phyloP scores from a whole-genome alignment of 2,888 invertebrate genomes.

The Lumbricus terrestris region DNA sequence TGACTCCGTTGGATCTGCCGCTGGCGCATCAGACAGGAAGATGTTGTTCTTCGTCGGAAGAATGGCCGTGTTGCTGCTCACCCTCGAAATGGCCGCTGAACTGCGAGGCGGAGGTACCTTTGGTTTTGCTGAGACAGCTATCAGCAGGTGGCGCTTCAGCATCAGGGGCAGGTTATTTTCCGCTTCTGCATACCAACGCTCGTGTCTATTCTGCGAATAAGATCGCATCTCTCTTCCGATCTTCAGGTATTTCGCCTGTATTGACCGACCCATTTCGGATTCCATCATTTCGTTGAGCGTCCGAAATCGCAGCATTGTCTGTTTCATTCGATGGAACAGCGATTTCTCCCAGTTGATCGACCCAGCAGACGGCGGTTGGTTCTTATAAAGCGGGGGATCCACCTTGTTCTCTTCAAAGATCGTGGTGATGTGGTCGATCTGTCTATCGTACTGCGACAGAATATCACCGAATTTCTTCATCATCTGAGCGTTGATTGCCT shows the following conservation, averaged over 20 bases:
- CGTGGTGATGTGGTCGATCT: constrained; percentile 66
- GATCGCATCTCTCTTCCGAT: constrained; percentile 21
- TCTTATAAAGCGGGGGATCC: constrained; percentile 71
- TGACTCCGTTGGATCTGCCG: background rate
- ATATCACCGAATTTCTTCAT: constrained; percentile 80
- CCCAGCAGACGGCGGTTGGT: constrained; percentile 79
- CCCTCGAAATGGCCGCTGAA: background rate
- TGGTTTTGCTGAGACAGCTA: background rate
- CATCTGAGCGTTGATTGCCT: constrained; percentile 72
- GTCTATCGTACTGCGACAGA: constrained; percentile 62
- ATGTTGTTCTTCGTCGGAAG: background rate
- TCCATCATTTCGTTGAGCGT: constrained; percentile 73
- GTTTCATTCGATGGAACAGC: constrained; percentile 76
- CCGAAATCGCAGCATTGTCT: constrained; percentile 76
- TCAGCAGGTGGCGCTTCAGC: constrained; percentile 17
- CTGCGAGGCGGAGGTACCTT: background rate
- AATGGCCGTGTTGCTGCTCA: background rate
- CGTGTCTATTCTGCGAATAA: constrained; percentile 18
- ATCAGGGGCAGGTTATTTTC: constrained; percentile 4
- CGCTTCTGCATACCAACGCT: constrained; percentile 23
- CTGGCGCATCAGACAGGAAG: background rate
- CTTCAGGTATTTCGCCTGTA: constrained; percentile 45
- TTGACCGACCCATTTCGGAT: constrained; percentile 69
- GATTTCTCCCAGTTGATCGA: constrained; percentile 82
- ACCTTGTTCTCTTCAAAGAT: constrained; percentile 56